phyloP scores from a whole-genome alignment of 1,140 invertebrate genomes.

The Oncopeltus fasciatus region DNA sequence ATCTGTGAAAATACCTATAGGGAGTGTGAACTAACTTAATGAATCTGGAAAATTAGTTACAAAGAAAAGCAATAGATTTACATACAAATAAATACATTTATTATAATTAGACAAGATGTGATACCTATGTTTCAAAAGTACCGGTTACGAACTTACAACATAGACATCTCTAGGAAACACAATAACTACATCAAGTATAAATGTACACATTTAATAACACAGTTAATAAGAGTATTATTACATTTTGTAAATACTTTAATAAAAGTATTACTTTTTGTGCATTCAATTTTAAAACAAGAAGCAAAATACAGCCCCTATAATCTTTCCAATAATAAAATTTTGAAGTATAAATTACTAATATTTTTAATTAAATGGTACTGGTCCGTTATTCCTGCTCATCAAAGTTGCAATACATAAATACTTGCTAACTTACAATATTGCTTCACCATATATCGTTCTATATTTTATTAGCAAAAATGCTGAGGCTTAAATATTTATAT shows the following conservation, averaged over 20 bases:
- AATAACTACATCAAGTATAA: neutral
- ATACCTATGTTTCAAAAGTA: neutral
- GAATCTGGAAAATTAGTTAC: too few relatives aligned
- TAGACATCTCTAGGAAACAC: conserved; percentile 5
- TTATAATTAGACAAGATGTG: neutral
- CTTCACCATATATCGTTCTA: too few relatives aligned
- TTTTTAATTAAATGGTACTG: too few relatives aligned
- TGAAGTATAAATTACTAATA: neutral
- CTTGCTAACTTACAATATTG: too few relatives aligned
- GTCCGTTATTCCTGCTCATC: too few relatives aligned
- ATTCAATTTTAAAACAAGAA: conserved; percentile 2
- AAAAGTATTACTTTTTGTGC: too few relatives aligned
- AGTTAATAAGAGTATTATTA: conserved; percentile 8
- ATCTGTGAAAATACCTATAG: too few relatives aligned
- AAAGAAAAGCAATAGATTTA: neutral
- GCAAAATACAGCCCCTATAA: conserved; percentile 2
- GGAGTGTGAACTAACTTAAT: too few relatives aligned
- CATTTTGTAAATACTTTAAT: too few relatives aligned
- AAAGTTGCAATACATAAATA: too few relatives aligned
- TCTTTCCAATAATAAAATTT: neutral
- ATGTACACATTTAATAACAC: conserved; percentile 8
- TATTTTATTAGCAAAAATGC: too few relatives aligned
- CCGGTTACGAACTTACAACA: neutral
- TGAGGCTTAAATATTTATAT: too few relatives aligned
- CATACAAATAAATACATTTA: neutral